These are phyloP conservation scores for Ophioninae sp. DNA, from an alignment of 2,888 invertebrate genomes.

Conservation along the genomic window DNA sequence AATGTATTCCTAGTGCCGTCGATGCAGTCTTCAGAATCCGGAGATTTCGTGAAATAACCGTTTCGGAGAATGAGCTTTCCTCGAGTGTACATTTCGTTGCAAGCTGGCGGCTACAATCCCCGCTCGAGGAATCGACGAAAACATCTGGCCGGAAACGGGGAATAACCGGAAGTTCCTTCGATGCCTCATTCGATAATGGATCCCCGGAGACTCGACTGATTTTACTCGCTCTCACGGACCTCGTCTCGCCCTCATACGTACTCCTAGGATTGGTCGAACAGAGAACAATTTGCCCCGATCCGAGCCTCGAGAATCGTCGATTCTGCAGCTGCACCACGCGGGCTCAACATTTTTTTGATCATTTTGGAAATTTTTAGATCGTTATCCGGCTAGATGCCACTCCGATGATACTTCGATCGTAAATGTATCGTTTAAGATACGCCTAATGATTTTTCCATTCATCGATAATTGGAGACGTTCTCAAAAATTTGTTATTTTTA, in stretches of 20 bases:
- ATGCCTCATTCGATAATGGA: slow-evolving; percentile 45
- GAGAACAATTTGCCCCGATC: slow-evolving; percentile 51
- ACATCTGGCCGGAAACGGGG: slow-evolving; percentile 28
- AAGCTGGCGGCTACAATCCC: slow-evolving; percentile 12
- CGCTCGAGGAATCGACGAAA: slow-evolving; percentile 44
- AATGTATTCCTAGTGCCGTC: slow-evolving; percentile 34
- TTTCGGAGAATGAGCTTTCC: slow-evolving; percentile 49
- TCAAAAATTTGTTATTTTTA: no score
- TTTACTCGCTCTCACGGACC: not conserved
- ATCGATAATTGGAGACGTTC: no score
- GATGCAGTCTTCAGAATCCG: not conserved
- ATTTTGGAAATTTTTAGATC: not conserved
- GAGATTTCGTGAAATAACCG: slow-evolving; percentile 53
- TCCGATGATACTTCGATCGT: no score
- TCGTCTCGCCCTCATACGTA: not conserved
- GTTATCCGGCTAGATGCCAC: no score
- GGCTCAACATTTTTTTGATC: slow-evolving; percentile 6
- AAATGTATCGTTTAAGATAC: no score
- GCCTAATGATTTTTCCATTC: no score
- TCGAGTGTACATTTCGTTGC: slow-evolving; percentile 39
- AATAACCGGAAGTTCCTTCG: slow-evolving; percentile 46
- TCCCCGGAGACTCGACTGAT: slow-evolving; percentile 18
- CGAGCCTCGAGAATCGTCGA: slow-evolving; percentile 32
- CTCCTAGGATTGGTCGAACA: slow-evolving; percentile 45
- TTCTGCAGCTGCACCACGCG: slow-evolving; percentile 28